Evolutionary conservation across 2,888 invertebrate genomes (phyloP).

Genomic region (Morpho helenor): DNA sequence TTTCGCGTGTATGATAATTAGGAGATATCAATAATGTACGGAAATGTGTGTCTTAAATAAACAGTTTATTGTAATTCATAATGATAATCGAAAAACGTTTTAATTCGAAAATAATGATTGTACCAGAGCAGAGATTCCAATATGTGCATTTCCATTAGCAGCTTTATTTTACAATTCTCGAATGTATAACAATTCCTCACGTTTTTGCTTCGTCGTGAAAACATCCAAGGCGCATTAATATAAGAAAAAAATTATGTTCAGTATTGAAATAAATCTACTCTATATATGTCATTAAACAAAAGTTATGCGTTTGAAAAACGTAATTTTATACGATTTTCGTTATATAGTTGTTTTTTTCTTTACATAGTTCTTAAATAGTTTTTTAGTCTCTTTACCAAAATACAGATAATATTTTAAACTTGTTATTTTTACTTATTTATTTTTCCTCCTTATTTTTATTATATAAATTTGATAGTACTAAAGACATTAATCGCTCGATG

Average conservation of each 20-base stretch:
- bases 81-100: constrained; percentile 4
- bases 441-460: too few relatives aligned
- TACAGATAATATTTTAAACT: too few relatives aligned
- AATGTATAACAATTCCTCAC: constrained; percentile 3
- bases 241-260: constrained; percentile 1
- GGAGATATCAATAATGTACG: too few relatives aligned
- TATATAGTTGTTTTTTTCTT: too few relatives aligned
- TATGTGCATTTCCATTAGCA: constrained; percentile 4
- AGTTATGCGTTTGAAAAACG: not conserved
- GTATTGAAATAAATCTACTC: constrained; percentile 1
- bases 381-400: too few relatives aligned
- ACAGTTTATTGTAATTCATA: not conserved
- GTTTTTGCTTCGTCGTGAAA: constrained; percentile 11
- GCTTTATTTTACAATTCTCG: constrained; percentile 16
- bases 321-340: too few relatives aligned
- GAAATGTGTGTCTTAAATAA: too few relatives aligned
- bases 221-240: constrained; percentile 1
- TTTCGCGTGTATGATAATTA: too few relatives aligned
- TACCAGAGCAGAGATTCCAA: constrained; percentile 7
- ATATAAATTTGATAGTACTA: too few relatives aligned
- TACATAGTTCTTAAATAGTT: too few relatives aligned
- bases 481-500: too few relatives aligned
- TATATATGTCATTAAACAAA: not conserved
- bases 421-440: too few relatives aligned
- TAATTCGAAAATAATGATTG: constrained; percentile 6